Evolutionary conservation across 2,888 invertebrate genomes (phyloP).

Genomic region (Teleogryllus oceanicus): DNA sequence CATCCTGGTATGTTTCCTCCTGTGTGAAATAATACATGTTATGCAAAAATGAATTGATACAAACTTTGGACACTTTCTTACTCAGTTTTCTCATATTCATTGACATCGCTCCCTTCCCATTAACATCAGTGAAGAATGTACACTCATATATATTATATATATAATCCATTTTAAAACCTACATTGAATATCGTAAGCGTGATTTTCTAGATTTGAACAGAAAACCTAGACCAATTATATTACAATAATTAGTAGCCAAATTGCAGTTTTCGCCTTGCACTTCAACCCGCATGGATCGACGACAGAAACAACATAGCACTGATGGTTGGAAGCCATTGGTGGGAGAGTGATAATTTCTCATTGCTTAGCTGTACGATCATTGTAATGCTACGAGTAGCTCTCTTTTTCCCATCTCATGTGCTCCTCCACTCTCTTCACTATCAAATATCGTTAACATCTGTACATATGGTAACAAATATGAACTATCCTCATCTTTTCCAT

Average conservation of each 20-base stretch:
- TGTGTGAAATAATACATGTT: not conserved
- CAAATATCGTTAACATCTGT: not conserved
- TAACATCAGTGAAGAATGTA: conserved; percentile 6
- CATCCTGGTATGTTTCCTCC: not conserved
- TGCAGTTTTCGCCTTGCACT: conserved; percentile 18
- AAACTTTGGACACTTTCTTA: not conserved
- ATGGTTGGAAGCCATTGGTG: conserved; percentile 24
- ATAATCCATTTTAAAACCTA: conserved; percentile 3
- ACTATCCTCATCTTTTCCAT: not conserved
- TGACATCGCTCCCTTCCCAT: not conserved
- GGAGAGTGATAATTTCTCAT: not conserved
- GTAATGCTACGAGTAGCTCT: not conserved
- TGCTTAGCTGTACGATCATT: conserved; percentile 3
- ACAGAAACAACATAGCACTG: not conserved
- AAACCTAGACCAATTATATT: conserved; percentile 6
- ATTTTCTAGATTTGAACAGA: conserved; percentile 2
- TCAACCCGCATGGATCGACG: not conserved
- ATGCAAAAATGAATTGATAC: not conserved
- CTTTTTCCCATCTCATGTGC: not conserved
- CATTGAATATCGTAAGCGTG: not conserved
- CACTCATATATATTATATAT: conserved; percentile 1
- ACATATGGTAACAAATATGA: not conserved
- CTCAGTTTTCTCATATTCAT: not conserved
- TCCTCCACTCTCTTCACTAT: not conserved
- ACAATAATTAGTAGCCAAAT: conserved; percentile 2